These are phyloP conservation scores for Remorina albescens DNA, from an alignment of 2,797 vertebrate genomes.

Conservation along the genomic window DNA sequence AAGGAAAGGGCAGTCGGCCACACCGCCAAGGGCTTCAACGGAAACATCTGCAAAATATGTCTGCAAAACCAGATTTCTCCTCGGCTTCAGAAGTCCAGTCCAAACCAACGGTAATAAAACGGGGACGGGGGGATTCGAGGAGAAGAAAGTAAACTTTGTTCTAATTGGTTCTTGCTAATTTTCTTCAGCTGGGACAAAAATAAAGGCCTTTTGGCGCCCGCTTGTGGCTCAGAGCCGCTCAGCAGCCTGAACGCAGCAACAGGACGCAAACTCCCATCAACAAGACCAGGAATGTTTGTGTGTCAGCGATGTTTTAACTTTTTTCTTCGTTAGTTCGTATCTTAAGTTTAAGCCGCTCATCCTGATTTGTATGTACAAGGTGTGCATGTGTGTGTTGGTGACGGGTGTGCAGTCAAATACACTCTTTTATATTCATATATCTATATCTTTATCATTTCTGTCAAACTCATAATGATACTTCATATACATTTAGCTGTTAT, in stretches of 20 bases:
- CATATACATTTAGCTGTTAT: slow-evolving; percentile 87
- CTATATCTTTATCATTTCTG: slow-evolving; percentile 83
- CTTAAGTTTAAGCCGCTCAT: slow-evolving; percentile 62
- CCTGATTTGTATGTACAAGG: slow-evolving; percentile 90
- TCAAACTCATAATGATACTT: slow-evolving; percentile 83
- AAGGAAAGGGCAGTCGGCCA: slow-evolving; percentile 88
- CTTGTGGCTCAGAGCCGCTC: slow-evolving; percentile 80
- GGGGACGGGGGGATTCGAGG: slow-evolving; percentile 44
- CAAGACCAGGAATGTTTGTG: slow-evolving; percentile 87
- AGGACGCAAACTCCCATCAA: slow-evolving; percentile 63
- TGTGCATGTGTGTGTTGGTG: slow-evolving; percentile 71
- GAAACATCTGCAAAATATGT: slow-evolving; percentile 88
- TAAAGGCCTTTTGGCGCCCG: slow-evolving; percentile 74
- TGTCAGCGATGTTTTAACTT: slow-evolving; percentile 68
- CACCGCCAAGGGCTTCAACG: slow-evolving; percentile 89
- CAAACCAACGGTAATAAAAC: slow-evolving; percentile 64
- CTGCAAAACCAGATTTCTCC: slow-evolving; percentile 91
- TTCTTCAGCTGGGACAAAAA: slow-evolving; percentile 67
- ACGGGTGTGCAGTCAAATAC: slow-evolving; percentile 80
- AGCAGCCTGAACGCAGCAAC: slow-evolving; percentile 76
- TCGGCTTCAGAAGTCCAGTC: slow-evolving; percentile 91
- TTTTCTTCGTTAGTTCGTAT: slow-evolving; percentile 47
- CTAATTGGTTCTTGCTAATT: slow-evolving; percentile 64
- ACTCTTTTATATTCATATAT: slow-evolving; percentile 83
- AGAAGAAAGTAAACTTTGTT: slow-evolving; percentile 59